Conservation (phyloP, 2,797 vertebrate species). For the Melanogrammus aeglefinus region DNA sequence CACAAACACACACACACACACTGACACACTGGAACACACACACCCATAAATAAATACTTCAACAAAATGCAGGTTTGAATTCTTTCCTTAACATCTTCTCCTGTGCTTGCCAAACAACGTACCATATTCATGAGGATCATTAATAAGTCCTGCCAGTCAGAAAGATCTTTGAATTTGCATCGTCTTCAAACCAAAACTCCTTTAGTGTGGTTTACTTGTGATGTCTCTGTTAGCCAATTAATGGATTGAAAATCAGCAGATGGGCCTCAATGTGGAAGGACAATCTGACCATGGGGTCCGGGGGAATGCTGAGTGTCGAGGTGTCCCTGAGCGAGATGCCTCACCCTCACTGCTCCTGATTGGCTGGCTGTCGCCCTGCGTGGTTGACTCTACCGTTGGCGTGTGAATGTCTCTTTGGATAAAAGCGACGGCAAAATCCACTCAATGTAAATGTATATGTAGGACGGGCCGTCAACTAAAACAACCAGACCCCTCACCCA, state of each 20-base stretch:
- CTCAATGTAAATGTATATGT: no score
- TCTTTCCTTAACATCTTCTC: conserved; percentile 70
- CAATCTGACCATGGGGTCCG: conserved; percentile 65
- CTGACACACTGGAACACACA: no score
- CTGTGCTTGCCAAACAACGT: conserved; percentile 62
- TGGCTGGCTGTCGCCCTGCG: no score
- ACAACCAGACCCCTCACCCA: background rate
- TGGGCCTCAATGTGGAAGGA: conserved; percentile 64
- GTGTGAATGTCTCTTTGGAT: no score
- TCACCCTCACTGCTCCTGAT: no score
- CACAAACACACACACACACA: no score
- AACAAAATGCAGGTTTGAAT: conserved; percentile 55
- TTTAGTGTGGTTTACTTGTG: conserved; percentile 62
- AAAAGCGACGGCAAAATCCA: no score
- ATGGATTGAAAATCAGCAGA: conserved; percentile 67
- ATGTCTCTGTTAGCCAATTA: conserved; percentile 63
- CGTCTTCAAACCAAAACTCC: conserved; percentile 60
- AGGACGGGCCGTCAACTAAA: background rate
- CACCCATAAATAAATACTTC: no score
- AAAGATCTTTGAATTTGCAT: no score
- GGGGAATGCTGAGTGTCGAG: conserved; percentile 8
- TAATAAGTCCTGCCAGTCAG: conserved; percentile 49
- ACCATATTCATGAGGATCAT: conserved; percentile 71
- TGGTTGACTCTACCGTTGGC: no score
- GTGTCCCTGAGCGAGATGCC: no score